These are phyloP conservation scores for Danaus chrysippus DNA, from an alignment of 2,888 invertebrate species.

Conservation along the genomic window DNA sequence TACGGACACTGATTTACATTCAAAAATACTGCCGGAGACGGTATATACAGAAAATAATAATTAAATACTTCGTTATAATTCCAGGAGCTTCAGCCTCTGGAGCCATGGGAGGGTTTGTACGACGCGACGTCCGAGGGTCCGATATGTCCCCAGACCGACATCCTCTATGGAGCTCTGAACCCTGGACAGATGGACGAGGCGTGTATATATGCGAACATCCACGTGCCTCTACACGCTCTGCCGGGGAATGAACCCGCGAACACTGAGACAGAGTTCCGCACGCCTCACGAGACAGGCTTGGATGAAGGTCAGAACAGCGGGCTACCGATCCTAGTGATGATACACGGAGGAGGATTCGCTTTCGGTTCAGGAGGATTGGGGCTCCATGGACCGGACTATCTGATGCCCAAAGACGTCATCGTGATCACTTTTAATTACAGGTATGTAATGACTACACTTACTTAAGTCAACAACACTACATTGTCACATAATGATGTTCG, in stretches of 20 bases:
- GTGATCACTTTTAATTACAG: conserved; percentile 73
- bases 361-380: conserved; percentile 65
- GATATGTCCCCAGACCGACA: conserved; percentile 80
- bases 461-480: too few relatives aligned
- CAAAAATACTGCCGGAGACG: too few relatives aligned
- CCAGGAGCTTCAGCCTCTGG: conserved; percentile 74
- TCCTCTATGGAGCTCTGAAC: conserved; percentile 51
- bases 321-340: conserved; percentile 62
- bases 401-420: conserved; percentile 56
- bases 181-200: conserved; percentile 52
- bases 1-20: conserved; percentile 25
- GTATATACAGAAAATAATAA: not conserved
- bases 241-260: conserved; percentile 27
- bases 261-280: conserved; percentile 31
- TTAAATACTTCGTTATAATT: conserved; percentile 27
- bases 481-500: too few relatives aligned
- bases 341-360: conserved; percentile 69
- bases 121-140: conserved; percentile 79
- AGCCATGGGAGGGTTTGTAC: conserved; percentile 69
- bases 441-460: conserved; percentile 37
- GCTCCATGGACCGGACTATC: conserved; percentile 61
- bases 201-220: conserved; percentile 65
- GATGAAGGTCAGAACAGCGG: conserved; percentile 30
- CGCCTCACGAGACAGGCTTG: conserved; percentile 34
- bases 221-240: conserved; percentile 51